Percentiles rank a stretch among this genome's conserved stretches.
Conservation (phyloP, 2,113 vertebrate genomes). For the Myotis davidii region DNA sequence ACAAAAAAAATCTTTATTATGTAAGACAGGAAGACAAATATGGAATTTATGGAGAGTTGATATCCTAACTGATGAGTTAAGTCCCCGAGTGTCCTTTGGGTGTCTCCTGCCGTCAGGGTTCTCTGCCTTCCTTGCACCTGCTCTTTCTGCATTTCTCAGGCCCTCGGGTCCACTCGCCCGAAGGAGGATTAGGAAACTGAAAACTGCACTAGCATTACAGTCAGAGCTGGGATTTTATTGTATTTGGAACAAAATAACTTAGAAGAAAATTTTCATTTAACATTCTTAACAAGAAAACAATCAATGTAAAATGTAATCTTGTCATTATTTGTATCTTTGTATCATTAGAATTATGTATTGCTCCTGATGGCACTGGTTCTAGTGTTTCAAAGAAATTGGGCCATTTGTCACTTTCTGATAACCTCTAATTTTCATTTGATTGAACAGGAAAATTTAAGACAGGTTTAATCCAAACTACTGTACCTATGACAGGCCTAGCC, state of each 20-base stretch:
- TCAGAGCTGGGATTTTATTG: background rate
- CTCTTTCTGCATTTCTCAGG: background rate
- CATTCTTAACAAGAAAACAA: background rate
- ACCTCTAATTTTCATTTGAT: slow-evolving; percentile 33
- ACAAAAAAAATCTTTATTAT: background rate
- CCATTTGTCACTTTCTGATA: slow-evolving; percentile 7
- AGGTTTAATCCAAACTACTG: background rate
- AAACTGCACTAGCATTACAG: rapidly evolving
- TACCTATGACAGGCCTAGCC: background rate
- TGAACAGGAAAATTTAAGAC: background rate
- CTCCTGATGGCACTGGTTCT: background rate
- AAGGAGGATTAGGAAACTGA: background rate
- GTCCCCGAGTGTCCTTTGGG: rapidly evolving
- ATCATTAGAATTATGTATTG: background rate
- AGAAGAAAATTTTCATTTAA: background rate
- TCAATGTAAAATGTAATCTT: background rate
- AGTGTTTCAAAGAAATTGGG: background rate
- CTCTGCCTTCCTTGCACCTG: rapidly evolving
- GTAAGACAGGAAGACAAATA: background rate
- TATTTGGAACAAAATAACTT: background rate
- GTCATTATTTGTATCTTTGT: background rate
- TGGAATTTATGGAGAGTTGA: background rate
- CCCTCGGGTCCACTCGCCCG: background rate
- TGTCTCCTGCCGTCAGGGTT: rapidly evolving
- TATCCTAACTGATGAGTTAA: background rate